Evolutionary conservation across 2,797 vertebrate species (phyloP), one percentile per base, ranked within the genome.

Genomic region (Monodelphis domestica): DNA sequence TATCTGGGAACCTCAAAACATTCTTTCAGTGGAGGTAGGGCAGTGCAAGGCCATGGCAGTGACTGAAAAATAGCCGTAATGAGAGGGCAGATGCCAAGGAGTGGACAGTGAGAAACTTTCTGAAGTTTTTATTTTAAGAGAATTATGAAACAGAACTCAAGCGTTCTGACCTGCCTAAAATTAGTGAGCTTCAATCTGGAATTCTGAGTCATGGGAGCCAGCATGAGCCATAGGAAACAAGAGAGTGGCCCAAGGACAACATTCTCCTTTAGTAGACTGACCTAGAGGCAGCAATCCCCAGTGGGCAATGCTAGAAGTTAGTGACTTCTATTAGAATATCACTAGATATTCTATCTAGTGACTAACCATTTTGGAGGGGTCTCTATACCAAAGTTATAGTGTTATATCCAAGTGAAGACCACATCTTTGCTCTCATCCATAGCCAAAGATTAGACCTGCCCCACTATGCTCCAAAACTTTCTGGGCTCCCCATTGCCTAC

Each of bases 241-340:
- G 70, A 78, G 88, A 87, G 88, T 94, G 94, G 93, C 54, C 59
- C 89, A 90, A 87, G 63, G 21, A 78, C 38, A 78, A 78, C 38
- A 78, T 78, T 78, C 70, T 78, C 7, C 70, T 78, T 78, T 33
- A 38, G 12, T n/a, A 30, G 12, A 54, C 33, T 52, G 57, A 56
- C 89, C 51, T n/a, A 11, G 59, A 90, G 94, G 54, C 92, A 45
- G 33, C 84, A 52, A 9, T 30, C 6, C 14, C 55, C 45, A 17
- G 38, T 1, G 3, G 21, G 92, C 33, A 54, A 63, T n/a, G 92
- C 26, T 28, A 33, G 70, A 89, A 89, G 55, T 51, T 17, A 24
- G 15, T 3, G 54, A 57, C 38, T 24, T n/a, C n/a, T n/a, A n/a
- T n/a, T n/a, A n/a, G n/a, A n/a, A n/a, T n/a, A n/a, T n/a, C n/a